phyloP scores from a whole-genome alignment of 1,140 invertebrate genomes.

The Zaprionus taronus region DNA sequence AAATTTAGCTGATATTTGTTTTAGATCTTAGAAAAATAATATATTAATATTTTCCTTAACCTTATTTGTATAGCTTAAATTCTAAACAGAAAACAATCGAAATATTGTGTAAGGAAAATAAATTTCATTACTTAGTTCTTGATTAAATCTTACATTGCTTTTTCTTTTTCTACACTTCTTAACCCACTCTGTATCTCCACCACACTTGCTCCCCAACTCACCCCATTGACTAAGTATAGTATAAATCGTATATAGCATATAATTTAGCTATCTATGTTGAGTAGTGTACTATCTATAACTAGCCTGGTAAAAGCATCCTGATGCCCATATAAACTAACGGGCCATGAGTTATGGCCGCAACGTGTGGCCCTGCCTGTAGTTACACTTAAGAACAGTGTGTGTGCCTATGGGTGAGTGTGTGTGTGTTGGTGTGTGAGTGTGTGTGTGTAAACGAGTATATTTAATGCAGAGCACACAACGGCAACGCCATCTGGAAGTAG shows the following conservation, averaged over 20 bases:
- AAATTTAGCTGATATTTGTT: background rate
- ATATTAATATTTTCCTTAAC: too few species aligned
- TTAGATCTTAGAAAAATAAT: too few species aligned
- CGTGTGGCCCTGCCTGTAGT: conserved; percentile 71
- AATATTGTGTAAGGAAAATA: too few species aligned
- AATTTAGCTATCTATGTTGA: conserved; percentile 19
- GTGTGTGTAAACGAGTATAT: conserved; percentile 47
- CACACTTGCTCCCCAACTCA: background rate
- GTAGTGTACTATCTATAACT: conserved; percentile 59
- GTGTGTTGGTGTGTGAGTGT: conserved; percentile 13
- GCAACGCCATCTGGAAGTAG: conserved; percentile 53
- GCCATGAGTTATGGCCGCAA: conserved; percentile 75
- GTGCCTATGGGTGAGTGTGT: conserved; percentile 6
- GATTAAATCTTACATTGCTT: background rate
- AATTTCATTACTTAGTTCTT: background rate
- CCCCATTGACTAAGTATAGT: background rate
- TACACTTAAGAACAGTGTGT: conserved; percentile 61
- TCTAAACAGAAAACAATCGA: too few species aligned
- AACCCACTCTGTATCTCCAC: background rate
- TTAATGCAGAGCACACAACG: conserved; percentile 58
- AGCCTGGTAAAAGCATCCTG: conserved; percentile 69
- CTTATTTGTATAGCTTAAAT: too few species aligned
- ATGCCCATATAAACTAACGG: conserved; percentile 53
- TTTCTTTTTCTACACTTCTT: background rate
- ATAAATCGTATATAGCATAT: background rate